Evolutionary conservation across 2,888 invertebrate genomes (phyloP), one percentile per base, ranked within the genome.

Genomic region (Sphaerolaimus hirsutus): DNA sequence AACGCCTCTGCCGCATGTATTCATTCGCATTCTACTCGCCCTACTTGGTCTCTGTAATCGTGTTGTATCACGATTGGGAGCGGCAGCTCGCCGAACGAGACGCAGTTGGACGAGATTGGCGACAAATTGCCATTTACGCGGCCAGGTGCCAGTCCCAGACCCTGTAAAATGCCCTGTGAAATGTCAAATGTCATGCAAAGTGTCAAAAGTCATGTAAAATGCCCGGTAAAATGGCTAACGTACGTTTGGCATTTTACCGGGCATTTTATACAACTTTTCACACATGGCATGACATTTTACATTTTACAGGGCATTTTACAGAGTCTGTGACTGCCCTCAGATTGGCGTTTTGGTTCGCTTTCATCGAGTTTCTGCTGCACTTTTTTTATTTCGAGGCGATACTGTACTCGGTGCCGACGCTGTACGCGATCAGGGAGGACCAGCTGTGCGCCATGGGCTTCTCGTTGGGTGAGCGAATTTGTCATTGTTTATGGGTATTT

Each of bases 341-440:
- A 38, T 53, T 66, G n/a, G 46, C 60, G 1, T 60, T 65, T 49
- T 68, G 66, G 65, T 61, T 61, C 47, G 32, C 51, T 19, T 48
- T 66, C 35, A 56, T 61, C 43, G 53, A 61, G 19, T 51, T 63
- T 27, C 56, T 61, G 27, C 62, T 60, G 5, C 54, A 67, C 46
- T 57, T 65, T 41, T 49, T 67, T 21, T 68, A 68, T 55, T 64
- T 63, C 49, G 61, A 60, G 47, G 59, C 64, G 2, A 52, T 69
- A 26, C 54, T 62, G 23, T 53, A 17, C 5, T 5, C 22, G 5
- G 22, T 10, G 17, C 4, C 10, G 23, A 23, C 23, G 23, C 22
- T 40, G 23, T 17, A 17, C 5, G 5, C 5, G 40, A 40, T 43
- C 21, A 4, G 26, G 17, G 21, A 21, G 29, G 43, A 43, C 22